Base-by-base conservation (phyloP, 2,113 vertebrate genomes). In the Paramisgurnus dabryanus region DNA sequence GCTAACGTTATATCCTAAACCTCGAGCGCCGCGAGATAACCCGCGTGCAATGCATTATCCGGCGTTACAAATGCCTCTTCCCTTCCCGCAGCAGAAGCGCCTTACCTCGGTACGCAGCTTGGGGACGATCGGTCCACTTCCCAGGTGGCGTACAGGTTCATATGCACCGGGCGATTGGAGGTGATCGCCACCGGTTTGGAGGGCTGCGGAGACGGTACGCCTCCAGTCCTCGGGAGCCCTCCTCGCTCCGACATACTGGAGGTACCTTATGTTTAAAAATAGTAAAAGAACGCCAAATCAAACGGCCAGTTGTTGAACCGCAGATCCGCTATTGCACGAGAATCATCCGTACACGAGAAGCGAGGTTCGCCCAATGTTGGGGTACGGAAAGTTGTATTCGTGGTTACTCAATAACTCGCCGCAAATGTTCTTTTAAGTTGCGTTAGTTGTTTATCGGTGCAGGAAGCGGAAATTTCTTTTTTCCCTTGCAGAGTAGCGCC, bases 111-210 rank as follows among this genome's bases (percentile, higher is more conserved):
- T 87, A 96, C 95, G 84, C 95, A 96, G 93, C 95, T 95, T 86
- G 95, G 93, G 11, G 95, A 95, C 69, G 95, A 95, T 67, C 95
- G 93, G 90, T 96, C 95, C 88, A 96, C 95, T 87, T 96, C 95
- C 95, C 95, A 96, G 88, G 95, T 95, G 39, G 95, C 95, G 87
- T 93, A 96, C 86, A 96, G 94, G 92, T 96, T 96, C 95, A 96
- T 96, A 87, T 95, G 95, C 80, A 96, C 95, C 55, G 95, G 95
- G 40, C 94, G 93, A 88, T 92, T 93, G 66, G 87, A 91, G 87
- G 86, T 86, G 89, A 93, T 93, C 87, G 92, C 90, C 71, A 93
- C 92, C 89, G 93, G 92, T 79, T 94, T 92, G 87, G 91, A 92
- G 87, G 92, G 91, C 88, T 94, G 90, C 82, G 92, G 91, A 45